These are phyloP conservation scores for Mya arenaria DNA, from an alignment of 1,140 invertebrate species.

Conservation along the genomic window DNA sequence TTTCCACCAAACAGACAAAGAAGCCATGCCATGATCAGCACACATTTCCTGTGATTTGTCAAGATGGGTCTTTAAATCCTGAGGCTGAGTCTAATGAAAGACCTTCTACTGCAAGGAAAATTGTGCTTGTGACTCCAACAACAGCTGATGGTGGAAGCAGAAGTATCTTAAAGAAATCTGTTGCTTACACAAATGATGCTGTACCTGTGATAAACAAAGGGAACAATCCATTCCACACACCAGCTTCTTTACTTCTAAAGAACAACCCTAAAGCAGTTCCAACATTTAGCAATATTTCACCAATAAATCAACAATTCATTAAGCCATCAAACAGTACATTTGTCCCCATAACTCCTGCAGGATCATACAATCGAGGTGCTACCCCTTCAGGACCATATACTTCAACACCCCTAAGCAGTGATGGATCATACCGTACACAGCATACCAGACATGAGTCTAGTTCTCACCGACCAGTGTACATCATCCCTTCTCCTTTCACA, in stretches of 20 bases:
- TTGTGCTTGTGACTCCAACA: constrained; percentile 6
- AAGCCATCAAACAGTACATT: constrained; percentile 9
- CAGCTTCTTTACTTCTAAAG: constrained; percentile 11
- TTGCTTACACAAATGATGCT: constrained; percentile 31
- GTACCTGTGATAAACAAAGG: constrained; percentile 25
- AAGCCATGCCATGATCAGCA: constrained; percentile 23
- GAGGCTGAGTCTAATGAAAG: constrained; percentile 4
- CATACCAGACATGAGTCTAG: not conserved
- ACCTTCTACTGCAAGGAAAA: constrained; percentile 15
- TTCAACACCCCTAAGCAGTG: constrained; percentile 31
- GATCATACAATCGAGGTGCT: constrained; percentile 11
- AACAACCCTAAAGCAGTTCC: constrained; percentile 50
- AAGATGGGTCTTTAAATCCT: not conserved
- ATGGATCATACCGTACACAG: not conserved
- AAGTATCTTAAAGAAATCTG: not conserved
- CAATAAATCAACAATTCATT: constrained; percentile 25
- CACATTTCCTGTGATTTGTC: constrained; percentile 33
- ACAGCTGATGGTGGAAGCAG: not conserved
- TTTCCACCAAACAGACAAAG: not conserved
- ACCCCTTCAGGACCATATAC: constrained; percentile 37
- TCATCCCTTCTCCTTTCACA: constrained; percentile 46
- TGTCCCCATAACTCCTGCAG: constrained; percentile 35
- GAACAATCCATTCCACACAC: not conserved
- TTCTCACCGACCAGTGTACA: constrained; percentile 45
- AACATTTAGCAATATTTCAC: constrained; percentile 52